phyloP scores from a whole-genome alignment of 2,797 vertebrate genomes.

The Notamacropus eugenii region DNA sequence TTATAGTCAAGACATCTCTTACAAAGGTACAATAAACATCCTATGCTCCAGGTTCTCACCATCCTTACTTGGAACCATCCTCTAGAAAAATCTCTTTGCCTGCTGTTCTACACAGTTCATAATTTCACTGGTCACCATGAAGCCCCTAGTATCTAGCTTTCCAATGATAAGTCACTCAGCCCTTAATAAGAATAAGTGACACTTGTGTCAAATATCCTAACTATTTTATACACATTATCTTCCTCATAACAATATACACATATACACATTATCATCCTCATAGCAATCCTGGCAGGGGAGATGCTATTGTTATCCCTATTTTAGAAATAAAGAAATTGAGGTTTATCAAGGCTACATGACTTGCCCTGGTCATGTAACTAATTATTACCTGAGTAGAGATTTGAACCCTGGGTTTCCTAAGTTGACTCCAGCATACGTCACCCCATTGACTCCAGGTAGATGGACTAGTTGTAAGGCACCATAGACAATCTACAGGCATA shows the following conservation, averaged over 20 bases:
- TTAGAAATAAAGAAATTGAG: not conserved
- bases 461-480: not conserved
- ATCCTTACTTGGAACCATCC: not conserved
- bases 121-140: not conserved
- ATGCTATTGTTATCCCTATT: not conserved
- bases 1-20: not conserved
- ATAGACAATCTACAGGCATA: not conserved
- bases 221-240: not conserved
- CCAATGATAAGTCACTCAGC: not conserved
- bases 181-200: not conserved
- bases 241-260: no score
- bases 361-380: not conserved
- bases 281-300: not conserved
- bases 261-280: not conserved
- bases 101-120: not conserved
- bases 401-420: not conserved
- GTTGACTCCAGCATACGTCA: not conserved
- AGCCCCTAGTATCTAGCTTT: not conserved
- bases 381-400: not conserved
- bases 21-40: not conserved
- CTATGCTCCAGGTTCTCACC: not conserved
- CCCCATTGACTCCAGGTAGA: not conserved
- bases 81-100: no score
- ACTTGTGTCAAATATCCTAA: not conserved
- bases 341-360: not conserved